Conservation (phyloP, 2,888 invertebrate genomes). For the Caenorhabditis sp. region DNA sequence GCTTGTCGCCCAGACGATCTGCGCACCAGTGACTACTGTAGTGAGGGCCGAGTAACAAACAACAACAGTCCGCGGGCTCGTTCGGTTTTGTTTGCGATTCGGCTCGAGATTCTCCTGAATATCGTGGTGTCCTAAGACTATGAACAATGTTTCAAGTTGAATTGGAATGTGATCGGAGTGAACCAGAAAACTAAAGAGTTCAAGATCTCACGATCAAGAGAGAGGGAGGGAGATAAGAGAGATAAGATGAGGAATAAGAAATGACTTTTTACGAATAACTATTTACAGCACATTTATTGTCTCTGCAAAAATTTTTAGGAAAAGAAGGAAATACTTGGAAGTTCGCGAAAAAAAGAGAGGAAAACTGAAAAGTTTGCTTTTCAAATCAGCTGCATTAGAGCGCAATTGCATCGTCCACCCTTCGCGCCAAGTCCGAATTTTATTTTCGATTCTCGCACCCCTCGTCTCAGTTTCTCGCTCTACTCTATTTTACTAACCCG, state of each 20-base stretch:
- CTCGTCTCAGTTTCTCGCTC: background rate
- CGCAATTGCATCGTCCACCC: conserved; percentile 2
- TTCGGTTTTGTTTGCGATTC: conserved; percentile 30
- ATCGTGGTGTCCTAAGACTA: background rate
- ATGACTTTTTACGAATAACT: too few species aligned
- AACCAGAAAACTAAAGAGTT: background rate
- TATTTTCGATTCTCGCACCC: background rate
- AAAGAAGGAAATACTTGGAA: too few species aligned
- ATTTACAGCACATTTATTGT: too few species aligned
- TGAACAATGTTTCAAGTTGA: conserved; percentile 22
- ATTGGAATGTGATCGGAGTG: conserved; percentile 9
- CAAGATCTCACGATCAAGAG: background rate
- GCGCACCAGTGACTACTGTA: conserved; percentile 32
- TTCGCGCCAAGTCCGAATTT: conserved; percentile 7
- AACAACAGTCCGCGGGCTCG: conserved; percentile 25
- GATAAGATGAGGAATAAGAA: background rate
- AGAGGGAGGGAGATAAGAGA: background rate
- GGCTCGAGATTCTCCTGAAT: conserved; percentile 14
- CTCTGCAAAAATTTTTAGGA: too few species aligned
- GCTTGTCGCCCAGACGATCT: conserved; percentile 30
- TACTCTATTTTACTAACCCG: background rate
- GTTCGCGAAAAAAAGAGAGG: background rate
- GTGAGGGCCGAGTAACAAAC: conserved; percentile 46
- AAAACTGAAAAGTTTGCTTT: conserved; percentile 12
- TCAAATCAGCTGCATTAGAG: background rate